Conservation (phyloP, 1,140 invertebrate species). For the Caenorhabditis remanei region DNA sequence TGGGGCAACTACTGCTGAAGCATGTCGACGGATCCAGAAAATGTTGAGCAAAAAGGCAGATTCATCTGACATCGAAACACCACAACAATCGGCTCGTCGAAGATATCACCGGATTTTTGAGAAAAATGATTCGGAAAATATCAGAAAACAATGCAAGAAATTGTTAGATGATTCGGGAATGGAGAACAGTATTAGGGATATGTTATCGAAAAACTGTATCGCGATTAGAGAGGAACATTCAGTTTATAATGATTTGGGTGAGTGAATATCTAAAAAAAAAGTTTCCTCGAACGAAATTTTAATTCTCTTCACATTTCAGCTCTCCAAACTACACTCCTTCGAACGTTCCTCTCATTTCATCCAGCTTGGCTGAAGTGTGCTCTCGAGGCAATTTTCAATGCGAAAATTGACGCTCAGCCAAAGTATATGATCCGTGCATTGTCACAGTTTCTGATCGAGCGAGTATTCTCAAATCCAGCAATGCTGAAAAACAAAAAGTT, state of each 20-base stretch:
- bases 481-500: slow-evolving; percentile 38
- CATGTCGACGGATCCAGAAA: background rate
- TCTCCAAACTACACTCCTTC: slow-evolving; percentile 22
- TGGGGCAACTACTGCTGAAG: background rate
- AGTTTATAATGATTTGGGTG: slow-evolving; percentile 23
- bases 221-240: background rate
- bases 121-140: background rate
- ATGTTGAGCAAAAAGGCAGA: background rate
- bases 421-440: background rate
- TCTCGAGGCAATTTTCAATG: slow-evolving; percentile 3
- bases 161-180: slow-evolving; percentile 27
- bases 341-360: background rate
- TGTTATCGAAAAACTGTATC: background rate
- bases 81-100: background rate
- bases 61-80: background rate
- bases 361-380: background rate
- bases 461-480: background rate
- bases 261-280: background rate
- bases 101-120: slow-evolving; percentile 7
- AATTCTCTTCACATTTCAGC: background rate
- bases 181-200: background rate
- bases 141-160: background rate
- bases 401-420: background rate
- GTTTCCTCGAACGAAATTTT: background rate
- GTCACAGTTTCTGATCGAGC: slow-evolving; percentile 9